These are phyloP conservation scores for Larimichthys crocea DNA, from an alignment of 2,113 vertebrate species.

Conservation along the genomic window DNA sequence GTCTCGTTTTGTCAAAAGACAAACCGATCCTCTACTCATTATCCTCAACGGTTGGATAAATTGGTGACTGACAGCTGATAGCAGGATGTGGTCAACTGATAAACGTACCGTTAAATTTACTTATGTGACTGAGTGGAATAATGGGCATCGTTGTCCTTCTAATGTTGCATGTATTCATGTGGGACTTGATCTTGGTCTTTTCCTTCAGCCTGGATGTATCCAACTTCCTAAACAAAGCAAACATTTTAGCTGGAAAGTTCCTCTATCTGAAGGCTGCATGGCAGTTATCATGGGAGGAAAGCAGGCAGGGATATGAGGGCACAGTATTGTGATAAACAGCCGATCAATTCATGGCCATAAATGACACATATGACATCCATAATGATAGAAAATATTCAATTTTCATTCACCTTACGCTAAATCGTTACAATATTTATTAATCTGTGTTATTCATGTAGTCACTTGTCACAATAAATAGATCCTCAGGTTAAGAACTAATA, in stretches of 20 bases:
- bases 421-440: neutral
- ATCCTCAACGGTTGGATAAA: constrained; percentile 12
- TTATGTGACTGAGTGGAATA: neutral
- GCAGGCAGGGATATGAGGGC: neutral
- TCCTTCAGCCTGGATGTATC: constrained; percentile 1
- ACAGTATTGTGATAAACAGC: neutral
- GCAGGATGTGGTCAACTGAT: constrained; percentile 3
- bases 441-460: neutral
- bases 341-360: neutral
- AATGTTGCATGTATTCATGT: neutral
- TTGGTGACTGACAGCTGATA: constrained; percentile 33
- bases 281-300: constrained; percentile 8
- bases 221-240: constrained; percentile 9
- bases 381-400: neutral
- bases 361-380: neutral
- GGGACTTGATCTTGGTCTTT: neutral
- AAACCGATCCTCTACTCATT: constrained; percentile 22
- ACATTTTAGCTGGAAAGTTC: constrained; percentile 20
- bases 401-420: neutral
- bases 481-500: neutral
- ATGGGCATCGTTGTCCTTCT: neutral
- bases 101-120: neutral
- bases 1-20: neutral
- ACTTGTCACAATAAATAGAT: neutral
- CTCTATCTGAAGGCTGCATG: neutral